Conservation (phyloP, 2,113 vertebrate genomes). For the Parus major region DNA sequence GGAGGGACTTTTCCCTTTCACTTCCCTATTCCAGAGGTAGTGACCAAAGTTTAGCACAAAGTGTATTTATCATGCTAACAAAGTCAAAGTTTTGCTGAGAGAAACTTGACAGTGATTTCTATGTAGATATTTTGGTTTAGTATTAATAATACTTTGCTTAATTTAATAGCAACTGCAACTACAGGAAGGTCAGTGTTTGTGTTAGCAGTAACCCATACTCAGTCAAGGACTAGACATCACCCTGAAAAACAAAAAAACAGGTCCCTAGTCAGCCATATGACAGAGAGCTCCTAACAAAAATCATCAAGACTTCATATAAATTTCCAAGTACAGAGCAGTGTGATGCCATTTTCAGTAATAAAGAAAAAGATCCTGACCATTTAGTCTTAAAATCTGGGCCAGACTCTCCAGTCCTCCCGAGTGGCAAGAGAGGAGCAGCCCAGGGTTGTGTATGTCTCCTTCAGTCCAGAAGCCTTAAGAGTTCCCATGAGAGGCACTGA, state of each 20-base stretch:
- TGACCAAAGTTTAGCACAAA: neutral
- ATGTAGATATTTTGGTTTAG: neutral
- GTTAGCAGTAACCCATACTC: neutral
- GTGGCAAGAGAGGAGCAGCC: neutral
- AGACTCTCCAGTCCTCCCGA: neutral
- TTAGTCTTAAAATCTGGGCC: neutral
- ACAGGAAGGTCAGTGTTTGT: neutral
- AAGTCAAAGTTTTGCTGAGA: neutral
- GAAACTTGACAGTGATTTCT: neutral
- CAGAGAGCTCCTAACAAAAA: neutral
- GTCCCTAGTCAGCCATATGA: neutral
- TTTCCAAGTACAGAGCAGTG: neutral
- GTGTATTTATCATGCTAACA: neutral
- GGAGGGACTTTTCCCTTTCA: neutral
- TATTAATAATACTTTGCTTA: neutral
- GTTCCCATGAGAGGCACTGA: neutral
- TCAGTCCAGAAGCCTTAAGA: neutral
- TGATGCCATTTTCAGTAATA: neutral
- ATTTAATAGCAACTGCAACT: neutral
- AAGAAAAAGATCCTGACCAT: neutral
- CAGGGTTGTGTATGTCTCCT: fast-evolving
- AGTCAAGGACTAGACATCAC: neutral
- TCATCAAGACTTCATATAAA: neutral
- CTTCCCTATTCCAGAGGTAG: neutral
- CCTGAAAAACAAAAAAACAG: neutral